These are phyloP conservation scores for Phyto melanocephala DNA, from an alignment of 2,888 invertebrate genomes.

Conservation along the genomic window DNA sequence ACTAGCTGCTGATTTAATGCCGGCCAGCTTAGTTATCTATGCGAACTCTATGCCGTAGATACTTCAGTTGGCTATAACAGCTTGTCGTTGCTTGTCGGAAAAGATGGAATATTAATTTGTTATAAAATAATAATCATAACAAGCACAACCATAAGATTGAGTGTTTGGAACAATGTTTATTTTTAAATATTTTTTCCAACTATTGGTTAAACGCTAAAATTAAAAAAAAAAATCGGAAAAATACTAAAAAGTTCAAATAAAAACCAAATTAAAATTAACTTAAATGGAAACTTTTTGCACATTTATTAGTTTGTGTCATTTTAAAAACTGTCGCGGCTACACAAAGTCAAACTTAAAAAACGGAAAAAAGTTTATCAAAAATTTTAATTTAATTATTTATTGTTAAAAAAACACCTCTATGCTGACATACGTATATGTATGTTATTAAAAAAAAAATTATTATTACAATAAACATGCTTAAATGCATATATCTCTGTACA, in stretches of 20 bases:
- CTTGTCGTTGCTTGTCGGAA: slow-evolving; percentile 35
- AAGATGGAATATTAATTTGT: slow-evolving; percentile 7
- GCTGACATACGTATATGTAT: too few relatives aligned
- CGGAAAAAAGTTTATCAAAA: neutral
- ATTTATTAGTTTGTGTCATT: slow-evolving; percentile 36
- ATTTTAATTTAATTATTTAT: neutral
- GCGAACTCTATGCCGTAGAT: slow-evolving; percentile 3
- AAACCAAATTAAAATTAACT: slow-evolving; percentile 15
- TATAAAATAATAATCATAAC: neutral
- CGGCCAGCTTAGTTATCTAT: neutral
- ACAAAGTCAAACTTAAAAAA: slow-evolving; percentile 51
- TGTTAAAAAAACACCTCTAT: neutral
- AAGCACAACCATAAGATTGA: slow-evolving; percentile 11
- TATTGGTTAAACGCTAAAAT: neutral
- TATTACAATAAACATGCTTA: neutral
- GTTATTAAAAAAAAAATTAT: neutral
- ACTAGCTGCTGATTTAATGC: too few relatives aligned
- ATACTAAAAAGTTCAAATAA: slow-evolving; percentile 10
- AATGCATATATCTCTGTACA: neutral
- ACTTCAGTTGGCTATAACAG: slow-evolving; percentile 51
- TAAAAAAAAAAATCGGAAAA: neutral
- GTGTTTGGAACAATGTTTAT: neutral
- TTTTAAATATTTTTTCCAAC: neutral
- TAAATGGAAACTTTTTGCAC: slow-evolving; percentile 59
- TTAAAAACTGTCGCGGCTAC: slow-evolving; percentile 50